A percentile compares a stretch with the other conserved stretches of the same genome.
Conservation (phyloP, 2,797 vertebrate genomes). For the Dryobates pubescens region DNA sequence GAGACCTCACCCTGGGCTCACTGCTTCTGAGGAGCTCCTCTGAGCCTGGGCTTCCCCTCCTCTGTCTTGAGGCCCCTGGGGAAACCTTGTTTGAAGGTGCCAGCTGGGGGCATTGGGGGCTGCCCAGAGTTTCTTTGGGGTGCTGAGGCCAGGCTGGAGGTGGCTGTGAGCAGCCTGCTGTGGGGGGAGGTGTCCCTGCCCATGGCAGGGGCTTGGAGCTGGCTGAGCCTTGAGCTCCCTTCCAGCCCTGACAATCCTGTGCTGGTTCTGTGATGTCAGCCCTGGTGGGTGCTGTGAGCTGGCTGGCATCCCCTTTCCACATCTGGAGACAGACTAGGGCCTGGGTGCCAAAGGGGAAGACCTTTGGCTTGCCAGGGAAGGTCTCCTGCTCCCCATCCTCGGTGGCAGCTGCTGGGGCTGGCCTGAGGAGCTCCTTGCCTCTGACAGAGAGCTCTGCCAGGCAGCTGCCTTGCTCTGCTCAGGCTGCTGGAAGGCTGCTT, state of each 20-base stretch:
- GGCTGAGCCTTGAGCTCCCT: too few relatives aligned
- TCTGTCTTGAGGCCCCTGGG: neutral
- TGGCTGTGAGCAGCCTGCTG: too few relatives aligned
- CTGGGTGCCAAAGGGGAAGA: neutral
- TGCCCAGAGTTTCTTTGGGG: neutral
- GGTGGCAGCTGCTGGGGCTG: neutral
- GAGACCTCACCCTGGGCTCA: neutral
- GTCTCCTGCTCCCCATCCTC: neutral
- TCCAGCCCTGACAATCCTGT: too few relatives aligned
- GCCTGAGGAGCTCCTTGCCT: neutral
- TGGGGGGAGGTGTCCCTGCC: too few relatives aligned
- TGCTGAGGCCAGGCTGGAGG: too few relatives aligned
- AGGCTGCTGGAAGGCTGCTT: neutral
- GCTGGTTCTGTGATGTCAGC: neutral
- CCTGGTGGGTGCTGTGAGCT: neutral
- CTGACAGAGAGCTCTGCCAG: neutral
- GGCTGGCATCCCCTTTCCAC: neutral
- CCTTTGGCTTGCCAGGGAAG: fast-evolving
- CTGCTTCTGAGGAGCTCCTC: neutral
- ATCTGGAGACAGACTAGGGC: neutral
- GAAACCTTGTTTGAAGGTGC: neutral
- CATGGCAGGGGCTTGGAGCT: too few relatives aligned
- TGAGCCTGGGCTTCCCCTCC: neutral
- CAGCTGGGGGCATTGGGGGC: neutral
- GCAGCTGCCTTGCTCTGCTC: neutral